Base-by-base conservation (phyloP, 2,888 invertebrate species). In the Drymonia ruficornis region DNA sequence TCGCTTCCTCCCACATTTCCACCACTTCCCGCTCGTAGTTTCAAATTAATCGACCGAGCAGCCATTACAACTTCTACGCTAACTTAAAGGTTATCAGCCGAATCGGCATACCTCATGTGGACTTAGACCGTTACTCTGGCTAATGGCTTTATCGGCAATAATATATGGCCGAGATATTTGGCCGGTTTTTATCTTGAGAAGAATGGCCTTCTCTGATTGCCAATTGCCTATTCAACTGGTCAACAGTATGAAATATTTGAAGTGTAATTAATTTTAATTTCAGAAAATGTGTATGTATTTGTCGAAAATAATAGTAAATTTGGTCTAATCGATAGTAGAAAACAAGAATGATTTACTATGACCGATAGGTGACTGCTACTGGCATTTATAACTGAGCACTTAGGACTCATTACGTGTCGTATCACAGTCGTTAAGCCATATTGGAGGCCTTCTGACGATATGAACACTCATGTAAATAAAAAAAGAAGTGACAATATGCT, bases 41-140 rank as follows among this genome's bases (percentile, higher is more conserved):
- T 13, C 19, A 43, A 43, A 43, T 18, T 43, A 23, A 13, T 23
- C 19, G 23, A 43, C 12, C 12, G 12, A 43, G 12, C 43, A 5
- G 43, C 43, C 19, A 19, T 43, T 43, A 43, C 18, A 19, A 43
- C 43, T 43, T 16, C 36, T 36, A 8, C 15, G 19, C 6, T 43
- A 43, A 43, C 43, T 43, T 19, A 13, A 40, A 19, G 43, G 43
- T 43, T 43, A 43, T 43, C 43, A 19, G 43, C 40, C 12, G 19
- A 12, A 43, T 43, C 19, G 43, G 43, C 43, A 16, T 43, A 43
- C 19, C 43, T 43, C 43, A 43, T 19, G 19, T 19, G 43, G 43
- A 43, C 19, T 19, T 43, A 19, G 13, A 43, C 19, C 43, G 43
- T 43, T 8, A 43, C 18, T 43, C 43, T 11, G 19, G 19, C 19